These are phyloP conservation scores for Corydoras maculifer DNA, from an alignment of 2,113 vertebrate genomes.

Conservation along the genomic window DNA sequence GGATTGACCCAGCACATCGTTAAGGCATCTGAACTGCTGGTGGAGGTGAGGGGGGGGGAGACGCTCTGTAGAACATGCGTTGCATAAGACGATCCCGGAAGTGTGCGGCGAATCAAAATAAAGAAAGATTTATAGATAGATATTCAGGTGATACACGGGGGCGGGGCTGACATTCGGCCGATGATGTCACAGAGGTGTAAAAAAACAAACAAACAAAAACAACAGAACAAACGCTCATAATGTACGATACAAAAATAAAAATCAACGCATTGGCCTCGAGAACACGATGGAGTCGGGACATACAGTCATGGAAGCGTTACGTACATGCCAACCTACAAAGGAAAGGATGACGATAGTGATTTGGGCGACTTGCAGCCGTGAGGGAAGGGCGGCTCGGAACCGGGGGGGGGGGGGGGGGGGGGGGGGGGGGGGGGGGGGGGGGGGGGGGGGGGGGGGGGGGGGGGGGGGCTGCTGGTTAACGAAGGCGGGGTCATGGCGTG, in stretches of 20 bases:
- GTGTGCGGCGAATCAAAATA: constrained; percentile 75
- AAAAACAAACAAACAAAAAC: constrained; percentile 49
- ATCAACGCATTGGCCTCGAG: constrained; percentile 67
- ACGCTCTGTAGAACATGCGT: constrained; percentile 63
- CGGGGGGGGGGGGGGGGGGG: no score
- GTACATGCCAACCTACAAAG: no score
- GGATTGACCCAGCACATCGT: constrained; percentile 58
- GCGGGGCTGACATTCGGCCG: constrained; percentile 72
- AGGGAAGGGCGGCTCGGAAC: no score
- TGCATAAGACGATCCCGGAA: constrained; percentile 67
- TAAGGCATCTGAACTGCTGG: constrained; percentile 87
- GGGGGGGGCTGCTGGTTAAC: no score
- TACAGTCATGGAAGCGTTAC: no score
- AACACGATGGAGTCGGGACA: no score
- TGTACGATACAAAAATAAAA: constrained; percentile 78
- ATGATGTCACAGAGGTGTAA: constrained; percentile 68
- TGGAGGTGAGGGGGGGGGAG: constrained; percentile 66
- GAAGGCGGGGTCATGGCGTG: no score
- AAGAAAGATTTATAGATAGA: constrained; percentile 48
- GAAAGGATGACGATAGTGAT: no score
- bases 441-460: no score
- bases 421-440: no score
- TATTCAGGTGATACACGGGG: constrained; percentile 24
- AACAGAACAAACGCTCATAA: no score
- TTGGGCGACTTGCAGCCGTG: no score